Evolutionary conservation across 2,113 vertebrate genomes (phyloP), one percentile per base, ranked within the genome.

Genomic region (Maccullochella peelii): DNA sequence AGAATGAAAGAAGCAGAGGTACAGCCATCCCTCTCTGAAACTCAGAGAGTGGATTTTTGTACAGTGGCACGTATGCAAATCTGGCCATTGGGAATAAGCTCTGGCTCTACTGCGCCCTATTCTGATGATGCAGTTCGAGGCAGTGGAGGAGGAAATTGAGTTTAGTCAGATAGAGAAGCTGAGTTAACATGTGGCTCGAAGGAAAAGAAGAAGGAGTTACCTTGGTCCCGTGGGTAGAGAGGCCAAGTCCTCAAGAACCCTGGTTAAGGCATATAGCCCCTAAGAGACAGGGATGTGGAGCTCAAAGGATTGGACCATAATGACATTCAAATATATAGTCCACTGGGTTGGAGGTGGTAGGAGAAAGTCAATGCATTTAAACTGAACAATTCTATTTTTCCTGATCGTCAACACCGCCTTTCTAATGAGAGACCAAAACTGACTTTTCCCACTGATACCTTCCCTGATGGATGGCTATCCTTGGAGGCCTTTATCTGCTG

Each of bases 111-210:
- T 58, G 89, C 73, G 70, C 90, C 85, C 84, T 82, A 83, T 89
- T 90, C 91, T 88, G 93, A 95, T 95, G 94, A 94, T 93, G 93
- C 91, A 91, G 90, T 93, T 91, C 15, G 89, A 92, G 83, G 94
- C 94, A 94, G 89, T 91, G 84, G 82, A 92, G 94, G 91, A 93
- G 92, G 89, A 94, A 95, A 95, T 94, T 92, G 93, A 93, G 93
- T 94, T 95, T 93, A 92, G 90, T 89, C 86, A 91, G 91, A 94
- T 89, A 91, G 91, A 92, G 85, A 91, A 83, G 85, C 87, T 76
- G 85, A 90, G 94, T 95, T 95, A 95, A 94, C 91, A 92, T 89
- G 87, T 91, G 87, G 92, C 93, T 91, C 93, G 85, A 55, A 91
- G 94, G 93, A 91, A 90, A 86, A 88, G 63, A 79, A 71, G 68